Percentiles rank a stretch among this genome's conserved stretches.
These are phyloP conservation scores for Chrysolina oricalcia DNA, from an alignment of 2,888 invertebrate species.

Conservation along the genomic window DNA sequence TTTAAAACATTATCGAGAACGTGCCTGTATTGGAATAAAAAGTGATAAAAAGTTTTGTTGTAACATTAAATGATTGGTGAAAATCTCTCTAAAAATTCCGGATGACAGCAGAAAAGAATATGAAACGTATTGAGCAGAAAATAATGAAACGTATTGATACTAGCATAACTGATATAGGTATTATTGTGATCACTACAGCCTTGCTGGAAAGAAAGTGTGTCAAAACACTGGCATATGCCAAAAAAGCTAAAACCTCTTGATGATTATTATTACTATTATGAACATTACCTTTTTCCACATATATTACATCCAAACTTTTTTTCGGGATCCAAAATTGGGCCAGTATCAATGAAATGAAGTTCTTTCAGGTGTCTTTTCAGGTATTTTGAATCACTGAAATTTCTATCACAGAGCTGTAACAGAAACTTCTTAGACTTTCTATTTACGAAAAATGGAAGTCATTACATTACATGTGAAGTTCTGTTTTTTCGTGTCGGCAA, in stretches of 20 bases:
- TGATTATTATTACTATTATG: neutral
- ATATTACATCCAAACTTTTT: conserved; percentile 66
- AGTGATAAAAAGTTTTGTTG: too few relatives aligned
- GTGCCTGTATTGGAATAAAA: too few relatives aligned
- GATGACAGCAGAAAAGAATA: too few relatives aligned
- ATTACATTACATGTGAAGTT: conserved; percentile 62
- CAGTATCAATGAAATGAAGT: conserved; percentile 60
- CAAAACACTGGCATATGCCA: too few relatives aligned
- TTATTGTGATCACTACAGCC: too few relatives aligned
- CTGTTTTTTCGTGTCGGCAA: conserved; percentile 35
- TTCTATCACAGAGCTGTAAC: conserved; percentile 66
- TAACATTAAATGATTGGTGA: too few relatives aligned
- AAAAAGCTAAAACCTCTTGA: neutral
- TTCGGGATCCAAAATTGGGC: conserved; percentile 57
- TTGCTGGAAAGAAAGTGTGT: too few relatives aligned
- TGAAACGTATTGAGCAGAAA: too few relatives aligned
- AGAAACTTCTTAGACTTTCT: conserved; percentile 6
- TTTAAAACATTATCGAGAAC: too few relatives aligned
- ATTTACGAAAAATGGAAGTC: neutral
- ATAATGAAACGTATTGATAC: too few relatives aligned
- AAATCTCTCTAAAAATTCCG: too few relatives aligned
- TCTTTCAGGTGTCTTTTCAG: conserved; percentile 65
- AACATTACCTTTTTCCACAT: conserved; percentile 68
- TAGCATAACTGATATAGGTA: too few relatives aligned
- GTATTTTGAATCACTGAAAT: conserved; percentile 63